Percentiles rank a stretch among this genome's conserved stretches.
phyloP scores from a whole-genome alignment of 2,113 vertebrate genomes.

The Crotophaga sulcirostris region DNA sequence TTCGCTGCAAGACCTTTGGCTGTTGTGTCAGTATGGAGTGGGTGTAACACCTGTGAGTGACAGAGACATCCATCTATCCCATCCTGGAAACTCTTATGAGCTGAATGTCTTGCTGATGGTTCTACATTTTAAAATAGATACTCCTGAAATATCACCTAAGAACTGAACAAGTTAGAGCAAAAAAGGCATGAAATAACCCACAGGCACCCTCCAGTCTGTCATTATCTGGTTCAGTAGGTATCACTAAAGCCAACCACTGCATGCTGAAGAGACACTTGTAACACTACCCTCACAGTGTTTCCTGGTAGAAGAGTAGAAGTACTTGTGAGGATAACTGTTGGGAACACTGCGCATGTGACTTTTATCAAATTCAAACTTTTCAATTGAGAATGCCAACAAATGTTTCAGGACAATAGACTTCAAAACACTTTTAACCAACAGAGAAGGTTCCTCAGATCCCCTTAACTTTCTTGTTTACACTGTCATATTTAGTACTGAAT shows the following conservation, averaged over 20 bases:
- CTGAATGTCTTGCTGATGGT: background rate
- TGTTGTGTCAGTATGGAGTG: background rate
- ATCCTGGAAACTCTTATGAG: background rate
- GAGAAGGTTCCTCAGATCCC: background rate
- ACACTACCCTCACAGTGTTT: fast-evolving
- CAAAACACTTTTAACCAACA: background rate
- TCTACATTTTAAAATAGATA: background rate
- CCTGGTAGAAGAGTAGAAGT: background rate
- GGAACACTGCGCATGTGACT: background rate
- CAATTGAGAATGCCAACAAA: background rate
- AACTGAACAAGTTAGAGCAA: background rate
- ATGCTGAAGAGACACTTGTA: background rate
- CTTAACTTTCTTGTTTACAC: background rate
- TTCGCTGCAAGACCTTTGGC: background rate
- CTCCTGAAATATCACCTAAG: background rate
- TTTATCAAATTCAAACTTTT: background rate
- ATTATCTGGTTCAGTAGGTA: background rate
- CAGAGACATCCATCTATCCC: background rate
- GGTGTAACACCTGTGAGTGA: background rate
- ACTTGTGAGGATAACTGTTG: background rate
- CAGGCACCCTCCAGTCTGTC: background rate
- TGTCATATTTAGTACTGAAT: background rate
- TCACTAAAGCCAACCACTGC: background rate
- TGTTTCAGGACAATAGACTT: background rate
- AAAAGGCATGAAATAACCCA: background rate